Base-by-base conservation (phyloP, 1,140 invertebrate species). In the Psix sp. region DNA sequence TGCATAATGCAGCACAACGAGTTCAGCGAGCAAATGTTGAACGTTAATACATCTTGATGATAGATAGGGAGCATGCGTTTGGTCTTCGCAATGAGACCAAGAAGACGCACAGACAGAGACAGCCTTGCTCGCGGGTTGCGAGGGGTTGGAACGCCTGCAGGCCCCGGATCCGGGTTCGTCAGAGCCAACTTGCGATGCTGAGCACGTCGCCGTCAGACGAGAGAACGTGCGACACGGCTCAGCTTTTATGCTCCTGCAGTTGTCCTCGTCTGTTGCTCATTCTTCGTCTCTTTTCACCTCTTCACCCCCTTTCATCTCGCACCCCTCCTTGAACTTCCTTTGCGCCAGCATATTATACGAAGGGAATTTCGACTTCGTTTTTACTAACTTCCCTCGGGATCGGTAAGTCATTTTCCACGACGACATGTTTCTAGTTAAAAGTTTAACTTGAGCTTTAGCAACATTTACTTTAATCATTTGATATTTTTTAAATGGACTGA, bases 181-280 rank as follows among this genome's bases (percentile, higher is more conserved):
- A 48, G 20, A 36, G 40, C 36, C 48, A 48, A 66, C 77, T 83
- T 80, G 66, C 75, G 46, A 86, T 85, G 77, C 85, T 48, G 65
- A 72, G 83, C 85, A 86, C 85, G 86, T 86, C 80, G 78, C 81
- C 82, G 80, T 84, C 84, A 86, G 85, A 87, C 86, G 86, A 86
- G 83, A 84, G 85, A 86, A 86, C 84, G 85, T 86, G 86, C 84
- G 80, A 86, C 85, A 86, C 80, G 84, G 86, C 84, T 86, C 86
- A 85, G 85, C 86, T 87, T 87, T 86, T 87, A 87, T 85, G 80
- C 80, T 73, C 65, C 77, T 78, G 76, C 77, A 63, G 71, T 70
- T 62, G 49, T 73, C 76, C 60, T 60, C 54, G 17, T 65, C 18
- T 43, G 17, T 62, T 39, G 31, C 42, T 71, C 75, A 66, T 60